Evolutionary conservation across 2,888 invertebrate genomes (phyloP).

Genomic region (Parnassius glacialis): DNA sequence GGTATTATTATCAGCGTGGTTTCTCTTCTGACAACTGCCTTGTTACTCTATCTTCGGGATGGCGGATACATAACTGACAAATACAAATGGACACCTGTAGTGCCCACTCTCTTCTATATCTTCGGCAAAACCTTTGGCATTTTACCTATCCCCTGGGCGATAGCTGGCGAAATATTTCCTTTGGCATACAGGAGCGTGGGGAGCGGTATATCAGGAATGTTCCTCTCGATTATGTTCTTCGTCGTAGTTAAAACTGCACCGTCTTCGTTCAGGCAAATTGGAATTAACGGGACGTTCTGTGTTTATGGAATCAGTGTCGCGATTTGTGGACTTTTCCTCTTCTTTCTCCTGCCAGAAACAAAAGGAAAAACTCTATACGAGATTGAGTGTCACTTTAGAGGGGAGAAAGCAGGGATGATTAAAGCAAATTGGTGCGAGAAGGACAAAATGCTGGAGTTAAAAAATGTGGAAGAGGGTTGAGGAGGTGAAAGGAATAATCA

Average conservation of each 20-base stretch:
- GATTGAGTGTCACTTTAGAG: constrained; percentile 82
- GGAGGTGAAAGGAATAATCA: constrained; percentile 30
- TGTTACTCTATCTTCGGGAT: constrained; percentile 63
- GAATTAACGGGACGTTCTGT: constrained; percentile 81
- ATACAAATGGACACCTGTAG: constrained; percentile 69
- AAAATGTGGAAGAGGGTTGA: constrained; percentile 67
- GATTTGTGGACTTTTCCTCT: constrained; percentile 80
- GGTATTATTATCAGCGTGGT: constrained; percentile 82
- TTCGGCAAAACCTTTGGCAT: constrained; percentile 82
- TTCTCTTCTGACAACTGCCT: constrained; percentile 75
- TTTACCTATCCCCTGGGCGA: constrained; percentile 85
- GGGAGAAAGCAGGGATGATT: constrained; percentile 32
- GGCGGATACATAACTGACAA: constrained; percentile 52
- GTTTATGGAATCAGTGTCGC: constrained; percentile 80
- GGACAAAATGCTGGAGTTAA: constrained; percentile 63
- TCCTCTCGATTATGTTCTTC: constrained; percentile 83
- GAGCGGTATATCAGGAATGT: constrained; percentile 83
- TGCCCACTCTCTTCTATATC: constrained; percentile 78
- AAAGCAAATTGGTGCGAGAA: constrained; percentile 42
- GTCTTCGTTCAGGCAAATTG: constrained; percentile 71
- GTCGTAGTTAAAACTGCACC: constrained; percentile 85
- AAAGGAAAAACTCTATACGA: constrained; percentile 84
- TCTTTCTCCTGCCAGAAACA: constrained; percentile 84
- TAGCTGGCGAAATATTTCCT: constrained; percentile 86
- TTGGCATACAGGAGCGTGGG: constrained; percentile 83